These are phyloP conservation scores for Nettapus auritus DNA, from an alignment of 2,113 vertebrate species.

Conservation along the genomic window DNA sequence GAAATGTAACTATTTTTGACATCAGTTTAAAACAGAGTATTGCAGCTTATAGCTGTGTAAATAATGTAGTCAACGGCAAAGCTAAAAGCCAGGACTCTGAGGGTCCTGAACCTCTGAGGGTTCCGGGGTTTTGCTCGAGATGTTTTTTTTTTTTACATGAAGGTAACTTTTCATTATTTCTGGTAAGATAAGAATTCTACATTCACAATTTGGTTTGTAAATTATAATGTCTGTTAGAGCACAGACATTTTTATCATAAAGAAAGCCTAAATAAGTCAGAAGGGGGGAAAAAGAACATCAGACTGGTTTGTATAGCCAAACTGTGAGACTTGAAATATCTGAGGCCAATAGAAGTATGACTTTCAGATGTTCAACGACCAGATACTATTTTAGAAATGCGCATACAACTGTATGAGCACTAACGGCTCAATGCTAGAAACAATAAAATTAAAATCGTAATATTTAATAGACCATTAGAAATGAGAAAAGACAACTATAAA, in stretches of 20 bases:
- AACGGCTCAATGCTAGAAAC: background rate
- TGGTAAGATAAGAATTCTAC: background rate
- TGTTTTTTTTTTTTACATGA: background rate
- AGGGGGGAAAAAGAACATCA: background rate
- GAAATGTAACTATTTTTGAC: background rate
- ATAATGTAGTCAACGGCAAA: background rate
- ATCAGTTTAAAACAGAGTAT: background rate
- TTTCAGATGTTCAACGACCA: accelerated
- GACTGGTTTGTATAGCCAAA: background rate
- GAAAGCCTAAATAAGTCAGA: background rate
- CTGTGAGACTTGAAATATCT: background rate
- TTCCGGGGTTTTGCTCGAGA: accelerated
- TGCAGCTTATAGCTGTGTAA: background rate
- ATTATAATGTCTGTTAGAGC: background rate
- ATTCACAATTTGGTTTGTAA: background rate
- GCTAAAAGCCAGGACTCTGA: background rate
- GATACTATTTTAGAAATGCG: background rate
- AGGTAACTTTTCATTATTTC: background rate
- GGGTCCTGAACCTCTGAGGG: too few species aligned
- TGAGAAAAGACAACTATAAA: background rate
- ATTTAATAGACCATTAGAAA: background rate
- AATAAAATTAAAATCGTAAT: background rate
- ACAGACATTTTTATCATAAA: background rate
- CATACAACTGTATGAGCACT: background rate
- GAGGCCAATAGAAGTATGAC: background rate